These are phyloP conservation scores for Condylura cristata DNA, from an alignment of 2,113 vertebrate genomes.

Conservation along the genomic window DNA sequence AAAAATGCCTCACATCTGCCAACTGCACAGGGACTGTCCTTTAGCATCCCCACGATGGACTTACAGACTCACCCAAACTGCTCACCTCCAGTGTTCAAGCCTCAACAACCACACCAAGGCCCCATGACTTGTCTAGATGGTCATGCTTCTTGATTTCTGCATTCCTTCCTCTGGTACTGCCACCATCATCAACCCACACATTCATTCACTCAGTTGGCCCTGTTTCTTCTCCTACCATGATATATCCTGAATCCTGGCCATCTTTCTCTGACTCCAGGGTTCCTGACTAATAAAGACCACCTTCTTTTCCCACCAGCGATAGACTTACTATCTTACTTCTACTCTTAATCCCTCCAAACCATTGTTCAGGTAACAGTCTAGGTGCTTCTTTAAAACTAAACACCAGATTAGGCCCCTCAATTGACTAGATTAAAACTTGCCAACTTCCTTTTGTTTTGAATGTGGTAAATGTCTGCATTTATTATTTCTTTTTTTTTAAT, in stretches of 20 bases:
- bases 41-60: neutral
- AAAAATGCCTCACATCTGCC: neutral
- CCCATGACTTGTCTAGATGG: neutral
- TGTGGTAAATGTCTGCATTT: no score
- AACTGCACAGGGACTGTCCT: neutral
- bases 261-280: neutral
- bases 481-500: no score
- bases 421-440: neutral
- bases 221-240: neutral
- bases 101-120: neutral
- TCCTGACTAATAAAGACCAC: neutral
- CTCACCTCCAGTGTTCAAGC: neutral
- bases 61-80: neutral
- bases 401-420: neutral
- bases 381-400: neutral
- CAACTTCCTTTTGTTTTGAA: neutral
- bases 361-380: neutral
- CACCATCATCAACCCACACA: fast-evolving
- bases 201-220: neutral
- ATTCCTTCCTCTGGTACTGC: neutral
- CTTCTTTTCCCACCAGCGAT: neutral
- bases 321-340: neutral
- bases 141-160: neutral
- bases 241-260: neutral
- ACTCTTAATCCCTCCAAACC: neutral